These are phyloP conservation scores for Apis laboriosa DNA, from an alignment of 1,140 invertebrate genomes.

Conservation along the genomic window DNA sequence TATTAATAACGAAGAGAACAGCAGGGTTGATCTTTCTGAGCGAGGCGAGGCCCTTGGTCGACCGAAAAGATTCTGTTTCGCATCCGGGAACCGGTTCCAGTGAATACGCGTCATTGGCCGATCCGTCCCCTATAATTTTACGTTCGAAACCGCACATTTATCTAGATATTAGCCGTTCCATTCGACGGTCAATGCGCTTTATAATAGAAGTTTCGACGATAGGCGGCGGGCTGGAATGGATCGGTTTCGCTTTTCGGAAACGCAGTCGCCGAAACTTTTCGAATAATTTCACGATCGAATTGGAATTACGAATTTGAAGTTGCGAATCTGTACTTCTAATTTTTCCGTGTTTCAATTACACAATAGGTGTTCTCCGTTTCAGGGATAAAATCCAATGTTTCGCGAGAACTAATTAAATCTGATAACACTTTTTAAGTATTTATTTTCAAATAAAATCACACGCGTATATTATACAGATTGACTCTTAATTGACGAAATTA, in stretches of 20 bases:
- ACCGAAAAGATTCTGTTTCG: conserved; percentile 34
- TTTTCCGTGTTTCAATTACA: background rate
- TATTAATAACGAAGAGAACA: too few relatives aligned
- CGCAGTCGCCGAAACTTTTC: background rate
- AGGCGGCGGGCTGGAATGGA: too few relatives aligned
- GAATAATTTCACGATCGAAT: background rate
- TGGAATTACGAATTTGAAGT: background rate
- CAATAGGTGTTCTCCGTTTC: too few relatives aligned
- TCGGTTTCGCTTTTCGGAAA: background rate
- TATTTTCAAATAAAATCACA: background rate
- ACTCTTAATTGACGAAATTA: too few relatives aligned
- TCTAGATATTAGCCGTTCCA: conserved; percentile 24
- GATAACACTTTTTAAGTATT: background rate
- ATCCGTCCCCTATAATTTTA: conserved; percentile 50
- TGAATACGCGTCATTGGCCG: conserved; percentile 45
- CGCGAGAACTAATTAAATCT: background rate
- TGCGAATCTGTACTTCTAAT: too few relatives aligned
- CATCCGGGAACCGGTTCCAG: conserved; percentile 55
- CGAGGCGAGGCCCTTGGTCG: background rate
- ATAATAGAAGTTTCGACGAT: background rate
- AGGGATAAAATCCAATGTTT: background rate
- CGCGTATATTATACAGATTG: too few relatives aligned
- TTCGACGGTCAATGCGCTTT: too few relatives aligned
- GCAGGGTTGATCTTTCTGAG: too few relatives aligned
- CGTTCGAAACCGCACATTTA: conserved; percentile 41